Base-by-base conservation (phyloP, 2,888 invertebrate species). In the Caenorhabditis japonica region DNA sequence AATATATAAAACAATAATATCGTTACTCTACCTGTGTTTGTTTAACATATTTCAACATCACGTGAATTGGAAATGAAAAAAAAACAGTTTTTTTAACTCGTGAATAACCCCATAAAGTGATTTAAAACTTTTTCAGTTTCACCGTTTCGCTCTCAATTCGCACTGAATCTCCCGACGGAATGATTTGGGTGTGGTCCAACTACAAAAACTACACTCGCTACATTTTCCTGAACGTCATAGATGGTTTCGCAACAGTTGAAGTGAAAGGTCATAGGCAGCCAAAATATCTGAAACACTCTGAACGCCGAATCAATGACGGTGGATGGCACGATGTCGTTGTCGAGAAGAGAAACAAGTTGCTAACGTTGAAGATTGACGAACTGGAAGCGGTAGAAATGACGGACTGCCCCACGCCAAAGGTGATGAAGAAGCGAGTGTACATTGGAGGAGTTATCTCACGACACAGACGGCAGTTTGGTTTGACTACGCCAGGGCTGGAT, bases 181-280 rank as follows among this genome's bases (percentile, higher is more conserved):
- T 86, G 75, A 58, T 86, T 5, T 87, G 85, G 86, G 73, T 70
- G 2, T 86, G 85, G 86, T 85, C 86, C 12, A 85, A 82, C 70
- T 86, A 87, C 78, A 84, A 83, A 60, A 84, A 83, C 56, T 84
- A 80, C 75, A 74, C 79, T 3, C 74, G 84, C n/a, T 86, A 86
- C 68, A 82, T 83, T 56, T 74, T 76, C 62, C 66, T 86, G 27
- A 76, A 81, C 49, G 47, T 85, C 23, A 81, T 82, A 12, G 78
- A 84, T 34, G 86, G 86, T 17, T 81, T 81, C 49, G 75, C 86
- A 33, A 79, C 77, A 10, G 47, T 86, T 5, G 85, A 82, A 46
- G 74, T 80, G 39, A 83, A 85, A 49, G 84, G 83, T 30, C 83
- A 85, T 52, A 70, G 71, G 34, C 72, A 82, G 46, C 81, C 84